A percentile compares a stretch with the other conserved stretches of the same genome.
Evolutionary conservation across 2,113 vertebrate species (phyloP).

Genomic region (Microtus oregoni): DNA sequence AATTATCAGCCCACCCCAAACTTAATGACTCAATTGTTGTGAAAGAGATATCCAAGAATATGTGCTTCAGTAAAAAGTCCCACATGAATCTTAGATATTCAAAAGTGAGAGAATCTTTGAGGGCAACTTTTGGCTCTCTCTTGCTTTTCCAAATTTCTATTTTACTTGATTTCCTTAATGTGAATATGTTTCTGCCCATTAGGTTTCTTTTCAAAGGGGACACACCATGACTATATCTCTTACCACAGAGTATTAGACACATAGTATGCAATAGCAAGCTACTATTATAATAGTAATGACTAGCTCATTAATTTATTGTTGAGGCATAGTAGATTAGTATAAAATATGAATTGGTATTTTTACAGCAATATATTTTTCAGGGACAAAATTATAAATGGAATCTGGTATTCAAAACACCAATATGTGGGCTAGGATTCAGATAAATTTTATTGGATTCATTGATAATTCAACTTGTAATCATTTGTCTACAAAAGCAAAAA

Average conservation of each 20-base stretch:
- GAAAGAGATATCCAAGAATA: background rate
- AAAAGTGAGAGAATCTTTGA: background rate
- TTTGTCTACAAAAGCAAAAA: slow-evolving; percentile 4
- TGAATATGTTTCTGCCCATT: background rate
- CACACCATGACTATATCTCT: background rate
- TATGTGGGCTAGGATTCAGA: background rate
- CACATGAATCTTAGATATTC: background rate
- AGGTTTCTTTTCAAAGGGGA: background rate
- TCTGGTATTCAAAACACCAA: background rate
- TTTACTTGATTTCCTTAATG: background rate
- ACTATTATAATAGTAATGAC: background rate
- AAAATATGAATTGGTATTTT: slow-evolving; percentile 21
- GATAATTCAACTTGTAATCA: background rate
- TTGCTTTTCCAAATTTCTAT: background rate
- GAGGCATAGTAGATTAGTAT: background rate
- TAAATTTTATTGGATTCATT: background rate
- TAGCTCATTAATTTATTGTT: background rate
- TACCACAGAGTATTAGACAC: background rate
- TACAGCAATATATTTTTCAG: background rate
- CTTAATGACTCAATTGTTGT: background rate
- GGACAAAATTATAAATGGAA: background rate
- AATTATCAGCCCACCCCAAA: background rate
- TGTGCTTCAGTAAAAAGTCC: background rate
- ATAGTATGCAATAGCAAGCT: background rate
- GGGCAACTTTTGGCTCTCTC: background rate